phyloP scores from a whole-genome alignment of 2,797 vertebrate species.

The Merluccius polli region DNA sequence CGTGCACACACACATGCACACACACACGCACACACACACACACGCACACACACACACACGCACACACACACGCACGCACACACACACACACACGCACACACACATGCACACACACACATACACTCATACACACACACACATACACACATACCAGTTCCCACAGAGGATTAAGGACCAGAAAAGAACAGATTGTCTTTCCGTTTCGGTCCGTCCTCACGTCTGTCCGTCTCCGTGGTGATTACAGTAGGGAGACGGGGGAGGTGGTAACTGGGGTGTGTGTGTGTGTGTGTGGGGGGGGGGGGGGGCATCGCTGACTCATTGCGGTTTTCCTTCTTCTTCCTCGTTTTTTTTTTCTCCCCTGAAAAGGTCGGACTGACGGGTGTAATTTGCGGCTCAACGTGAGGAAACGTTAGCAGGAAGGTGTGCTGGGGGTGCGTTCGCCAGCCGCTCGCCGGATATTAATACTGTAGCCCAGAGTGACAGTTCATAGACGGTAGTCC shows the following conservation, averaged over 20 bases:
- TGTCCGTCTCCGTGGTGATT: conserved; percentile 25
- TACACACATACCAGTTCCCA: not conserved
- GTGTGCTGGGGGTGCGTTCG: too few relatives aligned
- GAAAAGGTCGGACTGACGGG: not conserved
- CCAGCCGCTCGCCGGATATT: too few relatives aligned
- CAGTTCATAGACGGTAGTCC: too few relatives aligned
- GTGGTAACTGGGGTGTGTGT: conserved; percentile 22
- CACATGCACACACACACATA: conserved; percentile 22
- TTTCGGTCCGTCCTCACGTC: conserved; percentile 21
- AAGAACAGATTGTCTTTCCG: conserved; percentile 34
- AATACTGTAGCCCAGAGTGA: too few relatives aligned
- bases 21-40: not conserved
- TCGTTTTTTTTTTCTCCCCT: not conserved
- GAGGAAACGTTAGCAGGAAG: not conserved
- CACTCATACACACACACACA: conserved; percentile 11
- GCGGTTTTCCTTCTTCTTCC: not conserved
- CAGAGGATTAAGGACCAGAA: conserved; percentile 28
- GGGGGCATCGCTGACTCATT: conserved; percentile 24
- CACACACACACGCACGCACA: not conserved
- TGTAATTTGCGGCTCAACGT: not conserved
- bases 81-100: not conserved
- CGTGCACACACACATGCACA: not conserved
- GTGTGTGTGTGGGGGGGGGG: not conserved
- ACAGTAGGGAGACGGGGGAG: not conserved
- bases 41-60: not conserved